Conservation (phyloP, 2,888 invertebrate genomes). For the Molorchus minor region DNA sequence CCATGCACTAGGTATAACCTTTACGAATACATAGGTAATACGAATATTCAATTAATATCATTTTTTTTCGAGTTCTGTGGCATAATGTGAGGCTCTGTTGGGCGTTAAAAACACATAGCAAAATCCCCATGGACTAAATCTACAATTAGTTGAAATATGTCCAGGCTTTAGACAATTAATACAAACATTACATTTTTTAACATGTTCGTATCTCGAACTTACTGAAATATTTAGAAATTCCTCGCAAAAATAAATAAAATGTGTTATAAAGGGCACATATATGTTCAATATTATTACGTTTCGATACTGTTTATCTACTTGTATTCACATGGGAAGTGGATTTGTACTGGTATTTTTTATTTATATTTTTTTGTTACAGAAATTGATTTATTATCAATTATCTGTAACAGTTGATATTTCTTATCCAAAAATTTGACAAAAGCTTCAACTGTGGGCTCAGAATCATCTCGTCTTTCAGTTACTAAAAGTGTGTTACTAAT, state of each 20-base stretch:
- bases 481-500: too few species aligned
- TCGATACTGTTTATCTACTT: too few species aligned
- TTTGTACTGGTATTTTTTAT: background rate
- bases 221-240: background rate
- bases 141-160: slow-evolving; percentile 6
- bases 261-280: slow-evolving; percentile 3
- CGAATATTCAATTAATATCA: too few species aligned
- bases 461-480: too few species aligned
- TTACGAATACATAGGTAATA: too few species aligned
- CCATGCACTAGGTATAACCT: too few species aligned
- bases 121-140: background rate
- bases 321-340: background rate
- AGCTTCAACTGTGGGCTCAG: background rate
- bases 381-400: background rate
- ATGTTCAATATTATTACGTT: background rate
- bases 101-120: too few species aligned
- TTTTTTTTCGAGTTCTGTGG: too few species aligned
- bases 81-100: too few species aligned
- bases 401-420: slow-evolving; percentile 3
- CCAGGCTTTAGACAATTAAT: slow-evolving; percentile 4
- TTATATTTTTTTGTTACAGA: background rate
- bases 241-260: background rate
- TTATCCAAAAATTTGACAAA: slow-evolving; percentile 7
- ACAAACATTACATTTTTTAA: background rate
- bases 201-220: slow-evolving; percentile 1